These are phyloP conservation scores for Emys orbicularis DNA, from an alignment of 2,797 vertebrate species.

Conservation along the genomic window DNA sequence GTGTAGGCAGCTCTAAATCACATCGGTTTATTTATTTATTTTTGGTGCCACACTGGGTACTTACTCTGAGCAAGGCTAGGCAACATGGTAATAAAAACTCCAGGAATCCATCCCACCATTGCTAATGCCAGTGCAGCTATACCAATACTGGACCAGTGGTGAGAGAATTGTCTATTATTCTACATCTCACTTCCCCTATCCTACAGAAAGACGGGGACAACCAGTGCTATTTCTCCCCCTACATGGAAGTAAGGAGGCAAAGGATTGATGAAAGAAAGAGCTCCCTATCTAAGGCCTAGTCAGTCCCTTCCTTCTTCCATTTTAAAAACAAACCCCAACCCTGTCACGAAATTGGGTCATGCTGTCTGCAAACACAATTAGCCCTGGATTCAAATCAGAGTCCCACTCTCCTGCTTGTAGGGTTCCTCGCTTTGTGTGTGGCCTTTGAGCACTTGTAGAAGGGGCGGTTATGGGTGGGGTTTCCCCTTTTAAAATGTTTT, in stretches of 20 bases:
- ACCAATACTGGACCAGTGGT: neutral
- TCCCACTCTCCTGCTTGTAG: fast-evolving
- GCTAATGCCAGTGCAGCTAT: neutral
- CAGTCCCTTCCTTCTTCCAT: neutral
- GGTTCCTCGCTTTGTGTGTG: neutral
- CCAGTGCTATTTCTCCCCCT: neutral
- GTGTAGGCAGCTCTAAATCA: neutral
- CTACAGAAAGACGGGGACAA: neutral
- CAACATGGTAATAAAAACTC: neutral
- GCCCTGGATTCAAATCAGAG: neutral
- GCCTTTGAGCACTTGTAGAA: neutral
- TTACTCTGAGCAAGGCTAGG: neutral
- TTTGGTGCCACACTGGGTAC: neutral
- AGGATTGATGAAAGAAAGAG: neutral
- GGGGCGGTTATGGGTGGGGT: fast-evolving
- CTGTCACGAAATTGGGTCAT: neutral
- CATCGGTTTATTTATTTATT: neutral
- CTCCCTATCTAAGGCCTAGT: neutral
- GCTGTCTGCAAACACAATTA: neutral
- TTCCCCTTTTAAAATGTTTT: neutral
- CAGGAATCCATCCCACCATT: neutral
- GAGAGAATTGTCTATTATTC: neutral
- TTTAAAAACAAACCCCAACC: neutral
- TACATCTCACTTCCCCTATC: neutral
- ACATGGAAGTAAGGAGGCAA: neutral